Evolutionary conservation across 2,797 vertebrate genomes (phyloP).

Genomic region (Ataeniobius toweri): DNA sequence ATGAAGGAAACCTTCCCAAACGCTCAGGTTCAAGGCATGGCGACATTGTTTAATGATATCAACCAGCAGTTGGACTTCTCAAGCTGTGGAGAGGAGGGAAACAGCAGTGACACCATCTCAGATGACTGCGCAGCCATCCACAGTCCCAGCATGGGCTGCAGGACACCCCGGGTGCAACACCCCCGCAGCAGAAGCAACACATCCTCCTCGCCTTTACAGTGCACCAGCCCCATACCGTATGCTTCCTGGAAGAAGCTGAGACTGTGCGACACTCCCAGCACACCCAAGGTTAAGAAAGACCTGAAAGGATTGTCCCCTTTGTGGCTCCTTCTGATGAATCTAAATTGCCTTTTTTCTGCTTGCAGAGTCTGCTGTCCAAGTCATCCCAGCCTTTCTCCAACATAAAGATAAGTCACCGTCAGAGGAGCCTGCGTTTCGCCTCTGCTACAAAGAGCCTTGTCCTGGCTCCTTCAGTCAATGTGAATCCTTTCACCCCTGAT

Average conservation of each 20-base stretch:
- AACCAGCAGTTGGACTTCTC: slow-evolving; percentile 86
- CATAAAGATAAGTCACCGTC: slow-evolving; percentile 72
- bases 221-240: slow-evolving; percentile 81
- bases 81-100: slow-evolving; percentile 78
- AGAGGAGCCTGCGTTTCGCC: slow-evolving; percentile 69
- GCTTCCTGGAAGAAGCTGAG: slow-evolving; percentile 83
- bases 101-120: slow-evolving; percentile 70
- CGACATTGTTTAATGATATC: slow-evolving; percentile 60
- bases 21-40: slow-evolving; percentile 60
- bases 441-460: slow-evolving; percentile 60
- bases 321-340: neutral
- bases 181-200: slow-evolving; percentile 55
- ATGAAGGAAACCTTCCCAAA: slow-evolving; percentile 4
- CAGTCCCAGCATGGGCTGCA: slow-evolving; percentile 46
- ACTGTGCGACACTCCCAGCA: slow-evolving; percentile 85
- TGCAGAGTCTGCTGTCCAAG: slow-evolving; percentile 85
- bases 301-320: neutral
- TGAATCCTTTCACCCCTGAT: slow-evolving; percentile 95
- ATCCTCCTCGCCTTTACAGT: slow-evolving; percentile 53
- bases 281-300: slow-evolving; percentile 84
- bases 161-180: slow-evolving; percentile 57
- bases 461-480: slow-evolving; percentile 83
- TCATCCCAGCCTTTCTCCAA: slow-evolving; percentile 75
- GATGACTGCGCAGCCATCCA: slow-evolving; percentile 62
- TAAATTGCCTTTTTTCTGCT: neutral